Base-by-base conservation (phyloP, 64 coral and sea anemone genomes). In the Montipora sp. region DNA sequence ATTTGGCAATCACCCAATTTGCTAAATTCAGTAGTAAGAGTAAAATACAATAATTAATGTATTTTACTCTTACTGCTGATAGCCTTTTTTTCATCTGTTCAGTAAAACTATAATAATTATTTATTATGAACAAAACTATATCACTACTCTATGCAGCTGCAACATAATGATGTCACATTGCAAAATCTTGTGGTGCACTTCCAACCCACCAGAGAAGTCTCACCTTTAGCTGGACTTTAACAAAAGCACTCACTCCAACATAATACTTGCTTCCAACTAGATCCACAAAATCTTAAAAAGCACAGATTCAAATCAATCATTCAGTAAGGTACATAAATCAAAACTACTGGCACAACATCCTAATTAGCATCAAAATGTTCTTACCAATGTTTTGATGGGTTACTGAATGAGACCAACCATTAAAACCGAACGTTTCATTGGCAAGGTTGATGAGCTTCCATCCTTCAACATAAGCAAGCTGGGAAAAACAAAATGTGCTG, bases 401-500 rank as follows among this genome's bases (percentile, higher is more conserved):
- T 47, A 96, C 95, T 47, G 95, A 96, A 75, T 96, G 95, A 47
- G 95, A 96, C 95, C 95, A 96, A 51, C 95, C 95, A 96, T 96
- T 96, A 46, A 96, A 96, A 20, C 95, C 95, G 80, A 96, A 96
- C 18, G 95, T 96, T 79, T 96, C 92, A 88, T 96, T 96, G 10
- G 95, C 95, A 48, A 96, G 75, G 63, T 96, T 96, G 10, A 96
- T 88, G 9, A 96, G n/a, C 73, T 90, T 90, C 95, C 95, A 96
- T 12, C 95, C 95, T 92, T 96, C 95, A 8, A 96, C 75, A 69
- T 96, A 96, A 75, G 95, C 95, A 81, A 96, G 95, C 95, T 96
- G 73, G 59, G 48, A 18, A 50, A 44, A 47, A 46, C 13, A 19
- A 5, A 24, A 59, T 1, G 5, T 16, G 12, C 50, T 14, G n/a